A percentile compares a stretch with the other conserved stretches of the same genome.
These are phyloP conservation scores for Periophthalmodon schlosseri DNA, from an alignment of 2,113 vertebrate genomes.

Conservation along the genomic window DNA sequence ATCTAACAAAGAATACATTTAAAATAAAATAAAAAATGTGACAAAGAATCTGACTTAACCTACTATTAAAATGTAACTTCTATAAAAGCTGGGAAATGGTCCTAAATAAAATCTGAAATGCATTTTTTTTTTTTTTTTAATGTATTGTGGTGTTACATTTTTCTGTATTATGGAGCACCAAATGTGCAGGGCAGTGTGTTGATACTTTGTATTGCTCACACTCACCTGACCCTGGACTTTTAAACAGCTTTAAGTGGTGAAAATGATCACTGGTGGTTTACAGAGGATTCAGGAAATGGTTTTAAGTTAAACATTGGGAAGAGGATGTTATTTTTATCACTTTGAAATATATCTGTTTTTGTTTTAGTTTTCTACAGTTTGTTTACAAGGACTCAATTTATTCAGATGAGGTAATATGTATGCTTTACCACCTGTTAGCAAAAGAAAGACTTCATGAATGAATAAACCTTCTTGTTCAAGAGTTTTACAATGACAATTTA, in stretches of 20 bases:
- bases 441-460: not conserved
- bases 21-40: too few species aligned
- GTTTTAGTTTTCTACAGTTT: slow-evolving; percentile 41
- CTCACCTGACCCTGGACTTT: slow-evolving; percentile 5
- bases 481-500: not conserved
- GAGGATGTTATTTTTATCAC: slow-evolving; percentile 16
- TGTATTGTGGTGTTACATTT: not conserved
- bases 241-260: slow-evolving; percentile 13
- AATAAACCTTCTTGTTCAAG: not conserved
- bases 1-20: too few species aligned
- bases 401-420: slow-evolving; percentile 12
- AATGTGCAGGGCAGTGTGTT: not conserved
- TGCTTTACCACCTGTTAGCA: slow-evolving; percentile 6
- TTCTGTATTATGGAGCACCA: not conserved
- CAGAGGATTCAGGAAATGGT: slow-evolving; percentile 31
- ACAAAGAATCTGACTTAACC: too few species aligned
- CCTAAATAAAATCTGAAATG: too few species aligned
- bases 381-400: slow-evolving; percentile 10
- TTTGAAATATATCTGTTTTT: slow-evolving; percentile 34
- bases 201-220: not conserved
- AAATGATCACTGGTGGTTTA: slow-evolving; percentile 44
- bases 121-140: not conserved
- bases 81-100: too few species aligned
- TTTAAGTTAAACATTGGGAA: slow-evolving; percentile 51
- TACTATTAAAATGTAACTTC: too few species aligned